These are phyloP conservation scores for Eunapius fragilis DNA, from an alignment of 37 sponge, comb jelly and placozoan genomes.

Conservation along the genomic window DNA sequence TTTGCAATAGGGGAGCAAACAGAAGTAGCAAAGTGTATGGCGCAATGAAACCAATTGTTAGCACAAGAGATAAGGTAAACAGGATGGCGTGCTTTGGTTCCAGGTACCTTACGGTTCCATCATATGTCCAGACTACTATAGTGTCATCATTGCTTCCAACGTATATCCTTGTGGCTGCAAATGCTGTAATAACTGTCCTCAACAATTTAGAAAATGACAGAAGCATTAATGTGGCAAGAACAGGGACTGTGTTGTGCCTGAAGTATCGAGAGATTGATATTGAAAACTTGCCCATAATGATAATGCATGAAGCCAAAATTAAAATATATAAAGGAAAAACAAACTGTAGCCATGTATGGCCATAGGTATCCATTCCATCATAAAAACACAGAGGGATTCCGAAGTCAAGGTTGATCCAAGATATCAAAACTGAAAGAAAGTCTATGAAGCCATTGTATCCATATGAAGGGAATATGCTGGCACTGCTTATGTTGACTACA, in stretches of 20 bases:
- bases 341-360: conserved; percentile 47
- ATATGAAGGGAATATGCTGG: neutral
- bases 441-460: neutral
- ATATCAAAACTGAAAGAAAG: conserved; percentile 3
- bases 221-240: conserved; percentile 14
- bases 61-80: neutral
- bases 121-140: neutral
- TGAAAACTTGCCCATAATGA: neutral
- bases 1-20: conserved; percentile 6
- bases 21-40: conserved; percentile 35
- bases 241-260: neutral
- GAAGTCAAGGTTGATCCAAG: conserved; percentile 49
- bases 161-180: neutral
- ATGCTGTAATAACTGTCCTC: conserved; percentile 5
- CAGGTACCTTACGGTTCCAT: conserved; percentile 18
- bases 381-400: conserved; percentile 38
- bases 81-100: conserved; percentile 13
- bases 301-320: neutral
- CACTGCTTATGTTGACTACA: conserved; percentile 5
- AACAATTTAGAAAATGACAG: conserved; percentile 13
- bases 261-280: neutral
- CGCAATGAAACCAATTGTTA: neutral
- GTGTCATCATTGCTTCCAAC: neutral
- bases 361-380: conserved; percentile 21
- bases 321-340: conserved; percentile 16